Evolutionary conservation across 2,888 invertebrate genomes (phyloP), one percentile per base, ranked within the genome.

Genomic region (Aleiodes alternator): DNA sequence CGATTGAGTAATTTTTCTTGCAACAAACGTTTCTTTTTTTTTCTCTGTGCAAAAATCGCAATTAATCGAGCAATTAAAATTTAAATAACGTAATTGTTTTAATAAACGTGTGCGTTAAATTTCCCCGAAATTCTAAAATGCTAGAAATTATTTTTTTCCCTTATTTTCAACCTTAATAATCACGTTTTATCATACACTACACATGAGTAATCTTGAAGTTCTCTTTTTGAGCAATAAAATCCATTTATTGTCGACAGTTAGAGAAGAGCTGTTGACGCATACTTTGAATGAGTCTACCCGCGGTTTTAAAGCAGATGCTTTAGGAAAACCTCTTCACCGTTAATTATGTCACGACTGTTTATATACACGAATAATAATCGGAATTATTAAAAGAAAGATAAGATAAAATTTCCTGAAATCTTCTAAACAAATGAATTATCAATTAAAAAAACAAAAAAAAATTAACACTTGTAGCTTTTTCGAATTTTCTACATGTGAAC

Each of bases 211-310:
- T 61, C 38, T 16, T n/a, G 38, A 43, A 9, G 43, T 43, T 38
- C 38, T 38, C 9, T 38, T 31, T 4, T 4, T n/a, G 12, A 61
- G 14, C n/a, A 16, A 61, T 61, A 61, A 61, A 61, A 29, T 6
- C 2, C 4, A 4, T 61, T 61, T 61, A 61, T 57, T 38, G 61
- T 61, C 38, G 11, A 38, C 11, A n/a, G 61, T 38, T 61, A 3
- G 11, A 43, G 43, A 43, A 43, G 43, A 43, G 38, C 14, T 61
- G 61, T 61, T 61, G 61, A 61, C 34, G 61, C 61, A 61, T 38
- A 7, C 6, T 64, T 38, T 12, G 14, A 34, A 61, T 38, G 38
- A 38, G 38, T 38, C 38, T 38, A 38, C 38, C 8, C 34, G 34
- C n/a, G 11, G 5, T 38, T 59, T 38, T 38, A 38, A 38, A 38